These are phyloP conservation scores for Argopecten irradians DNA, from an alignment of 1,140 invertebrate genomes.

Conservation along the genomic window DNA sequence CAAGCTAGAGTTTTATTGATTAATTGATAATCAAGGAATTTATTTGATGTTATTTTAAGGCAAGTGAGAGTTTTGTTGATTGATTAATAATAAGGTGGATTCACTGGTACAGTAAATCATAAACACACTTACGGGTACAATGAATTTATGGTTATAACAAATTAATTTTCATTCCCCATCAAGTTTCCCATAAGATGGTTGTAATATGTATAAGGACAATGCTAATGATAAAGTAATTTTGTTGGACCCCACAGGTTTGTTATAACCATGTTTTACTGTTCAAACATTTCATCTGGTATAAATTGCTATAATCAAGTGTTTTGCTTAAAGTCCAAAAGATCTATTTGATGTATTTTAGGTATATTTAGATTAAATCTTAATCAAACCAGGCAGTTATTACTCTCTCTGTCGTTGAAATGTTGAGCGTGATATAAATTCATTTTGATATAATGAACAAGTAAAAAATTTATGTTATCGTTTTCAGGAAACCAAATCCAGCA, in stretches of 20 bases:
- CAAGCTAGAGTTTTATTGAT: neutral
- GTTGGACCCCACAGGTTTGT: no score
- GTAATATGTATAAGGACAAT: no score
- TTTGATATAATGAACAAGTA: neutral
- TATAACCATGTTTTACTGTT: no score
- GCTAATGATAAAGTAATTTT: no score
- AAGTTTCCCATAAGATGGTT: no score
- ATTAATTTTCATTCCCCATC: no score
- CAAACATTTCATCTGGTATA: no score
- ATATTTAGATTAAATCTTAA: neutral
- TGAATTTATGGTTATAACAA: no score
- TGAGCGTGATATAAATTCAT: neutral
- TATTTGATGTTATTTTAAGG: conserved; percentile 11
- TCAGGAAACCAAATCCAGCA: conserved; percentile 48
- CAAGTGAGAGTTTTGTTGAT: neutral
- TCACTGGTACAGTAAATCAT: no score
- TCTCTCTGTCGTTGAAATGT: neutral
- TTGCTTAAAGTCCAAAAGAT: no score
- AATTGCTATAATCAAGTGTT: no score
- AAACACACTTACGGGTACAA: no score
- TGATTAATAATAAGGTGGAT: neutral
- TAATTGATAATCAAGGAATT: neutral
- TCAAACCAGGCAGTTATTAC: neutral
- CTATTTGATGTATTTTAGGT: neutral
- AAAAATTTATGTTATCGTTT: neutral